Evolutionary conservation across 2,888 invertebrate genomes (phyloP), one percentile per base, ranked within the genome.

Genomic region (Mylabris sibirica): DNA sequence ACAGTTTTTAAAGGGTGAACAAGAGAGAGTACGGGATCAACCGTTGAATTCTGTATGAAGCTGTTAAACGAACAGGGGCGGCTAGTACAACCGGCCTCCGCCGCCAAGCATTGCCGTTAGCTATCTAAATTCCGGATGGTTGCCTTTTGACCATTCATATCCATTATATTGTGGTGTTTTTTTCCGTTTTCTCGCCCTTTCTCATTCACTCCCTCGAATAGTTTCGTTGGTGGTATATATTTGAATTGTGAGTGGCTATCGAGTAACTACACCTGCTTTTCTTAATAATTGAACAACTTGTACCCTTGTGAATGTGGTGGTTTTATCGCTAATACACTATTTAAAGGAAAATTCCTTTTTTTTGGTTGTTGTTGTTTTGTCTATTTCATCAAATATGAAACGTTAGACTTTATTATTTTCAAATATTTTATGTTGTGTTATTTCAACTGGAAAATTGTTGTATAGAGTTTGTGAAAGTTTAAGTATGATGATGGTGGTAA

Each of bases 181-280:
- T 57, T 57, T 57, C 30, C 30, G 30, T 4, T 30, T 8, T 30
- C 8, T 30, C 30, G 30, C 30, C 1, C 30, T 30, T 6, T 30
- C 30, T 30, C 30, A 30, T 5, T 30, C 30, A 30, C 30, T 57
- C 12, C 5, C 9, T 57, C 49, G 49, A 1, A 9, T 49, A 20
- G 49, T 24, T 2, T 17, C 0, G n/a, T 17, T 4, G 9, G 14
- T 22, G 1, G 14, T 57, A 12, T 49, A 14, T 49, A 11, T 57
- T 57, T 57, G 57, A 57, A 57, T 49, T 49, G 49, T 49, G 49
- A 65, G 67, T 41, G 69, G 64, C 62, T 63, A 38, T 53, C 34
- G 64, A 59, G 63, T 67, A 67, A 67, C 70, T 60, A 65, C 70
- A 70, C 70, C 70, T 70, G 70, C 65, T 65, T 63, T 63, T 14